phyloP scores from a whole-genome alignment of 2,113 vertebrate species.

The Cyphomyrus discorhynchus region DNA sequence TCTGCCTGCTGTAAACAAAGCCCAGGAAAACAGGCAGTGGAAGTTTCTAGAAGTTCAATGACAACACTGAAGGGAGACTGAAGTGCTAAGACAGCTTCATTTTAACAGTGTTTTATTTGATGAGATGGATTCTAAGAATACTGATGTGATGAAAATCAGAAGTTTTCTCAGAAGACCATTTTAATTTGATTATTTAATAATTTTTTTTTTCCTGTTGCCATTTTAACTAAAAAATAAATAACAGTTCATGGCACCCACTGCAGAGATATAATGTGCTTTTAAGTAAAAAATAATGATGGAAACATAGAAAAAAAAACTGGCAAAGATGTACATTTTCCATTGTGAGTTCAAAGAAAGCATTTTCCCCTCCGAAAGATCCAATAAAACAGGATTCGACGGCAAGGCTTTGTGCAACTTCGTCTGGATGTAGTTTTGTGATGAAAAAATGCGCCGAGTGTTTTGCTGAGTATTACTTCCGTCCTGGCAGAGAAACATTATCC shows the following conservation, averaged over 20 bases:
- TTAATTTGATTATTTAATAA: background rate
- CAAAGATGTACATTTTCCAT: slow-evolving; percentile 9
- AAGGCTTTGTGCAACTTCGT: background rate
- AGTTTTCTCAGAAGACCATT: background rate
- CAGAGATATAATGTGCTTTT: background rate
- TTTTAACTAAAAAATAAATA: background rate
- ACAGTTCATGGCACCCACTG: background rate
- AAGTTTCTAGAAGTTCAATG: background rate
- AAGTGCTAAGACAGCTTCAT: background rate
- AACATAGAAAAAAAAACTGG: background rate
- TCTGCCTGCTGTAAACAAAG: background rate
- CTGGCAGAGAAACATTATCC: background rate
- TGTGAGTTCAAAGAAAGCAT: background rate
- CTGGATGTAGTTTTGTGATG: background rate
- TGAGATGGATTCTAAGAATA: background rate
- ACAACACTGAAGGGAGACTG: background rate
- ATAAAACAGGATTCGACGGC: background rate
- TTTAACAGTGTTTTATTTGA: background rate
- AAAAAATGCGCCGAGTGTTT: background rate
- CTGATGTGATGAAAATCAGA: background rate
- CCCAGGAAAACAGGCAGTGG: background rate
- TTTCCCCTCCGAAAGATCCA: background rate
- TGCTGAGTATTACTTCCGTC: slow-evolving; percentile 3
- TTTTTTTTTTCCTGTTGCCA: background rate
- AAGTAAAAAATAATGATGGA: background rate